Evolutionary conservation across 2,113 vertebrate genomes (phyloP), one percentile per base, ranked within the genome.

Genomic region (Perognathus longimembris): DNA sequence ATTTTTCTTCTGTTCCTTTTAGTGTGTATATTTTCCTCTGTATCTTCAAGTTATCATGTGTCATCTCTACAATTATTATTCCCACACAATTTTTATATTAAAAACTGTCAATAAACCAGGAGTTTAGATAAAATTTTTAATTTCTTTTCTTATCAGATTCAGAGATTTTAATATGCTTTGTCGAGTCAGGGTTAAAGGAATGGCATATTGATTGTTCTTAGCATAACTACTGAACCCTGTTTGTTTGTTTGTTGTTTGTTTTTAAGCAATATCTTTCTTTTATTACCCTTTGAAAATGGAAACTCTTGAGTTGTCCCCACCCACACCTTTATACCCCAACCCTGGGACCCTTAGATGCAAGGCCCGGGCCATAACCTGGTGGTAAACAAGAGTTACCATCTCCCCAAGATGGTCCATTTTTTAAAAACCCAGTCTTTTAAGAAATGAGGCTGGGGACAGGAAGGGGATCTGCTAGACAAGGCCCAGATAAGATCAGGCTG

Each of bases 181-280:
- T 64, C 7, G 8, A 45, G 24, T 84, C 71, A 84, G 12, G n/a
- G 22, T 38, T 82, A 34, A 59, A 6, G 20, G 21, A 45, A 38
- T 71, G 8, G 1, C 1, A 45, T 45, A 45, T 8, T 45, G 70
- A 64, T 28, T 54, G 42, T 5, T 15, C 64, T 30, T 59, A 59
- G 57, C 45, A 45, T 45, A 11, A 45, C 45, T 45, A 45, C 45
- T 54, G 50, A 54, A 54, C 50, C 50, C 50, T 54, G 12, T 54
- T 54, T 54, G 17, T 54, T 54, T 45, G 9, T 45, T 54, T 54
- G 14, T 54, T 54, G 17, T 54, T 54, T 45, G 9, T 45, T 54
- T 54, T 93, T 96, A 97, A 95, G 95, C 95, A 97, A 97, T 93
- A 89, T 92, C 89, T 96, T 94, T 96, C 95, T 97, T 97, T 97